These are phyloP conservation scores for Aphelocoma californica DNA, from an alignment of 2,797 vertebrate species.

Conservation along the genomic window DNA sequence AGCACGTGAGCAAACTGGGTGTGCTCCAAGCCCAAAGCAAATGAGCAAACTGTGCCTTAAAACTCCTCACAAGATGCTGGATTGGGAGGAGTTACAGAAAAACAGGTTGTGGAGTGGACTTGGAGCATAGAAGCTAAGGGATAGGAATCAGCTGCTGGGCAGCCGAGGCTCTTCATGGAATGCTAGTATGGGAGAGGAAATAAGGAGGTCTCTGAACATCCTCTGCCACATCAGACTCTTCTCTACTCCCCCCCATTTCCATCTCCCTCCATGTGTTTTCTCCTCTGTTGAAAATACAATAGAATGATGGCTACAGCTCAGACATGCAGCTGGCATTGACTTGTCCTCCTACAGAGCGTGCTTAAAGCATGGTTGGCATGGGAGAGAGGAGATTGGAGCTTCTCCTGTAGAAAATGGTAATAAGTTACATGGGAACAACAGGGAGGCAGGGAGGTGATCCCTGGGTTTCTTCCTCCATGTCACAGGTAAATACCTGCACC, in stretches of 20 bases:
- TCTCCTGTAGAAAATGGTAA: background rate
- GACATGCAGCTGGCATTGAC: fast-evolving
- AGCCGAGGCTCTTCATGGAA: background rate
- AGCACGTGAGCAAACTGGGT: background rate
- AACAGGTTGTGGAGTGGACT: background rate
- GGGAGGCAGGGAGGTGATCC: background rate
- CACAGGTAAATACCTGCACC: background rate
- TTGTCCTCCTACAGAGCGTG: background rate
- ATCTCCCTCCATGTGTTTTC: background rate
- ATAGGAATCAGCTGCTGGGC: background rate
- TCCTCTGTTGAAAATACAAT: background rate
- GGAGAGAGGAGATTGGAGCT: background rate
- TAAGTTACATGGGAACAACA: background rate
- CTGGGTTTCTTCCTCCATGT: background rate
- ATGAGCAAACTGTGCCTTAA: background rate
- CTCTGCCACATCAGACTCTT: background rate
- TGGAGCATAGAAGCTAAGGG: background rate
- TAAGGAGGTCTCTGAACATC: background rate
- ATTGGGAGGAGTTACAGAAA: background rate
- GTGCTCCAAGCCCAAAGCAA: background rate
- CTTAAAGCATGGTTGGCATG: background rate
- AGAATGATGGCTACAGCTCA: background rate
- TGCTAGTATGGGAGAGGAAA: background rate
- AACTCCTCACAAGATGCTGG: background rate
- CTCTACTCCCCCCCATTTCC: background rate